A percentile compares a stretch with the other conserved stretches of the same genome.
Evolutionary conservation across 2,888 invertebrate genomes (phyloP).

Genomic region (Rhogogaster chlorosoma): DNA sequence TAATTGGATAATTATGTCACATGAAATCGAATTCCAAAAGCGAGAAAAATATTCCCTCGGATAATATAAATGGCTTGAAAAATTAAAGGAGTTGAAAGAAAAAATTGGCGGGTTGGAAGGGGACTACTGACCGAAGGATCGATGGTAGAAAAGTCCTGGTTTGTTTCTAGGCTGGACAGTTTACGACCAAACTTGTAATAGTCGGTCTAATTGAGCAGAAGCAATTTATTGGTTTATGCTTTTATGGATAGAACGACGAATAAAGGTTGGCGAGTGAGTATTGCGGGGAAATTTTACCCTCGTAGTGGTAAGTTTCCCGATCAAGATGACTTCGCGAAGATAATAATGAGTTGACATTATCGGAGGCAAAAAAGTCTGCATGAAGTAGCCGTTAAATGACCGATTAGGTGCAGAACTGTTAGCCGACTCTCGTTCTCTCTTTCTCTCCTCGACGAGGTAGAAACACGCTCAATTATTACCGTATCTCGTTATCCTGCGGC

Average conservation of each 20-base stretch:
- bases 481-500: slow-evolving; percentile 31
- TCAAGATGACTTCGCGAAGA: slow-evolving; percentile 39
- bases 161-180: slow-evolving; percentile 18
- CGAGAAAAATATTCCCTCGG: background rate
- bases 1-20: background rate
- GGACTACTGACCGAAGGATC: slow-evolving; percentile 5
- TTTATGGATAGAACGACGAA: slow-evolving; percentile 53
- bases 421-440: background rate
- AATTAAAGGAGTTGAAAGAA: background rate
- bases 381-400: slow-evolving; percentile 25
- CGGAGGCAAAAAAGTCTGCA: background rate
- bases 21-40: background rate
- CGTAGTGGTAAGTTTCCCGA: background rate
- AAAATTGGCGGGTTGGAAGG: background rate
- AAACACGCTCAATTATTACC: slow-evolving; percentile 24
- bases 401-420: slow-evolving; percentile 22
- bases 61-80: background rate
- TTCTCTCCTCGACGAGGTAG: background rate
- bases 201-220: slow-evolving; percentile 57
- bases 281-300: background rate
- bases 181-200: slow-evolving; percentile 46
- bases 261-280: background rate
- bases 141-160: background rate
- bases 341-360: slow-evolving; percentile 36
- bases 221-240: slow-evolving; percentile 58